Base-by-base conservation (phyloP, 2,797 vertebrate genomes). In the Pipistrellus nathusii region DNA sequence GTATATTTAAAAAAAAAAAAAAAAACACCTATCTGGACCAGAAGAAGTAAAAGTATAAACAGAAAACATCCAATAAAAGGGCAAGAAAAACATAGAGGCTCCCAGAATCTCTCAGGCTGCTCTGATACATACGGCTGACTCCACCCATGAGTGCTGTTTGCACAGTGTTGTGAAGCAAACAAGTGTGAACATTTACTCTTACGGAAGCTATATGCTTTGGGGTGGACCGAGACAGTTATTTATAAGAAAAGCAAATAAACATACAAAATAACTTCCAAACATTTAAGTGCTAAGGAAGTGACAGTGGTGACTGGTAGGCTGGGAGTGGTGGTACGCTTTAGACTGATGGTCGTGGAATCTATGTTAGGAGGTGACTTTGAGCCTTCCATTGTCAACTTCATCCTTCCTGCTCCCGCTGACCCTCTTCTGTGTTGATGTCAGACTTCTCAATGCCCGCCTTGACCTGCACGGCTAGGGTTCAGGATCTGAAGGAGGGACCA, bases 41-140 rank as follows among this genome's bases (percentile, higher is more conserved):
- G 11, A 44, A 88, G 64, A 87, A 85, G 85, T 64, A 84, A 83
- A 83, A 86, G 59, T 46, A 44, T 53, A 64, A 77, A 82, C 38
- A 55, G 72, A 93, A 89, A 82, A 20, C 25, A 55, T 81, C 44
- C 73, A 78, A 77, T 77, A 48, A 59, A 81, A 90, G 20, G 27
- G 8, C 7, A 62, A 59, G 55, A 82, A 82, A 72, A 75, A 59
- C n/a, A 64, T 17, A 27, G 8, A 46, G 59, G 25, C 62, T 90
- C 62, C 69, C 55, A 64, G 83, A 32, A n/a, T 62, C 44, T 71
- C 57, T 48, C 25, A 1, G 27, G 80, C 64, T 66, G 25, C 53
- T 62, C 32, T 48, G 46, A n/a, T 71, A 32, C 35, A 72, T 41
- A 21, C 17, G 12, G 8, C 25, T 30, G 51, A 23, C 7, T 6